A percentile compares a stretch with the other conserved stretches of the same genome.
These are phyloP conservation scores for Myopa tessellatipennis DNA, from an alignment of 2,888 invertebrate genomes.

Conservation along the genomic window DNA sequence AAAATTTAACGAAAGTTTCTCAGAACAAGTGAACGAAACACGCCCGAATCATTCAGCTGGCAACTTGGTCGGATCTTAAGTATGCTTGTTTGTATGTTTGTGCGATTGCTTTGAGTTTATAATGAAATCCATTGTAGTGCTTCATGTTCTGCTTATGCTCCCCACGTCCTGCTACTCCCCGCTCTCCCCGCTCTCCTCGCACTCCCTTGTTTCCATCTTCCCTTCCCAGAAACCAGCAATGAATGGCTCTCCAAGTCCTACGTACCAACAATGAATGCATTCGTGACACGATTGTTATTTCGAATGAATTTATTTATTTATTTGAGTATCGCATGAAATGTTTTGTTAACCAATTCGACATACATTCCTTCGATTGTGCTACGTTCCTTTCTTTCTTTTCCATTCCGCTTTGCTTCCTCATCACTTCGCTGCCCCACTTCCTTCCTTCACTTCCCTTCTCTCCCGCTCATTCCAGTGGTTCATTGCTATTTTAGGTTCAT, in stretches of 20 bases:
- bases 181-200: not conserved
- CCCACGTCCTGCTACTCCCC: not conserved
- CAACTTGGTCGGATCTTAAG: too few species aligned
- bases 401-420: not conserved
- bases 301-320: conserved; percentile 1
- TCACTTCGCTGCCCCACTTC: not conserved
- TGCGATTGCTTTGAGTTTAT: too few species aligned
- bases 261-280: conserved; percentile 4
- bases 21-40: too few species aligned
- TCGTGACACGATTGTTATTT: not conserved
- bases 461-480: not conserved
- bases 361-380: not conserved
- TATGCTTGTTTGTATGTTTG: too few species aligned
- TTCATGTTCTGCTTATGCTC: not conserved
- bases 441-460: not conserved
- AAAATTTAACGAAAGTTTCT: too few species aligned
- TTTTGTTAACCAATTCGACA: not conserved
- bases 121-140: too few species aligned
- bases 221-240: not conserved
- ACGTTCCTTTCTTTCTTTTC: not conserved
- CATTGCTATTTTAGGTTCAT: not conserved
- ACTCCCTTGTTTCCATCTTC: not conserved
- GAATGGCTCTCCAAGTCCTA: too few species aligned
- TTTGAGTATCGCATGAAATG: conserved; percentile 2
- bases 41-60: too few species aligned